Conservation (phyloP, 2,113 vertebrate genomes). For the Pachycephala philippinensis region DNA sequence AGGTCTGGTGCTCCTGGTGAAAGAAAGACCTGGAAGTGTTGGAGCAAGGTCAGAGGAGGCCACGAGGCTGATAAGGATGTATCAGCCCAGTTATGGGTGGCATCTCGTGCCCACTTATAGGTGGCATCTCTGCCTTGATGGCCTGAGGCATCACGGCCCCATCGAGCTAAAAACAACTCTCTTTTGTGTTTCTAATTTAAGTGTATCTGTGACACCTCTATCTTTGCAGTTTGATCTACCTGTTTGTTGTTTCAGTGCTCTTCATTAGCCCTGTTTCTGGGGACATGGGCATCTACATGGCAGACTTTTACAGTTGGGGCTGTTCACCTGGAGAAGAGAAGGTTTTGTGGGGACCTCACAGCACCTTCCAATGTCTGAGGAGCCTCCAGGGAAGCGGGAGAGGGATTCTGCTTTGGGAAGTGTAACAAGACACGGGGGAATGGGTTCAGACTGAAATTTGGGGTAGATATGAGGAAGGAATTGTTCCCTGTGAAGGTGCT, state of each 20-base stretch:
- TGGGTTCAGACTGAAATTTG: not conserved
- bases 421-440: not conserved
- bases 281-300: too few relatives aligned
- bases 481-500: not conserved
- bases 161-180: too few relatives aligned
- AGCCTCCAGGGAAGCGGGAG: not conserved
- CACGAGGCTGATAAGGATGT: accelerated
- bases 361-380: accelerated
- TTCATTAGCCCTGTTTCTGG: too few relatives aligned
- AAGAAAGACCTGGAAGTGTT: accelerated
- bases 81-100: too few relatives aligned
- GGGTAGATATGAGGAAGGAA: not conserved
- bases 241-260: too few relatives aligned
- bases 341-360: not conserved
- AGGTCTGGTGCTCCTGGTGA: not conserved
- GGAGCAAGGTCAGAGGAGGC: not conserved
- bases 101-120: too few relatives aligned
- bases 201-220: too few relatives aligned
- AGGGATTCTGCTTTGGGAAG: accelerated
- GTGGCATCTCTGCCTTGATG: too few relatives aligned
- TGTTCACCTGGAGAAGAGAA: not conserved
- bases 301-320: not conserved
- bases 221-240: too few relatives aligned
- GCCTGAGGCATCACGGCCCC: too few relatives aligned
- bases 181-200: too few relatives aligned